These are phyloP conservation scores for Ennomos quercinarius DNA, from an alignment of 2,888 invertebrate species.

Conservation along the genomic window DNA sequence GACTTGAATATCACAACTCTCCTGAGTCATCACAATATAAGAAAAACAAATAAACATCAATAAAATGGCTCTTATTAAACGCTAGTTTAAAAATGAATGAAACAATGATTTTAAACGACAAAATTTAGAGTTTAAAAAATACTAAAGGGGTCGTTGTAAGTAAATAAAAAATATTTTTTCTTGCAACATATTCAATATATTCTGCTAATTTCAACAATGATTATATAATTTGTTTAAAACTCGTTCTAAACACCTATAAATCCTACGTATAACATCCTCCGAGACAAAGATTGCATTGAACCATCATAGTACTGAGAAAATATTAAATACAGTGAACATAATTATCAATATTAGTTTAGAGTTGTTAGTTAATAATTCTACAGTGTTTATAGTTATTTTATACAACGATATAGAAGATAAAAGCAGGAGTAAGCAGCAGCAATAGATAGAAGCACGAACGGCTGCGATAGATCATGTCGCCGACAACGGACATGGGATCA, in stretches of 20 bases:
- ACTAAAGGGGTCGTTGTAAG: conserved; percentile 60
- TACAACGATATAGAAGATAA: conserved; percentile 73
- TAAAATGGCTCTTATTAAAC: conserved; percentile 36
- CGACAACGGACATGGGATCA: neutral
- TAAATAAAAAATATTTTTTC: conserved; percentile 78
- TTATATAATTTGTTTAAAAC: conserved; percentile 60
- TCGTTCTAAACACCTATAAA: conserved; percentile 58
- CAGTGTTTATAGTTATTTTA: conserved; percentile 73
- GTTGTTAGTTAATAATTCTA: conserved; percentile 73
- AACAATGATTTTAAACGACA: conserved; percentile 66
- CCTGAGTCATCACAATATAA: conserved; percentile 84
- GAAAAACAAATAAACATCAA: conserved; percentile 52
- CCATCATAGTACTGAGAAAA: conserved; percentile 73
- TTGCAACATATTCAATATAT: conserved; percentile 83
- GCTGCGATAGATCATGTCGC: conserved; percentile 2
- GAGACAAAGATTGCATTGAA: conserved; percentile 85
- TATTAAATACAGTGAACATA: conserved; percentile 67
- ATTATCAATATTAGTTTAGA: conserved; percentile 66
- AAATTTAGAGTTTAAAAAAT: conserved; percentile 56
- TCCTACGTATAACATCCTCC: conserved; percentile 65
- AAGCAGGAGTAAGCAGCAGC: conserved; percentile 78
- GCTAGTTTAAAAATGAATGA: conserved; percentile 61
- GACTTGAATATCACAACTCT: conserved; percentile 61
- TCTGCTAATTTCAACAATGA: conserved; percentile 79
- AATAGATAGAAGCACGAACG: conserved; percentile 37